phyloP scores from a whole-genome alignment of 1,140 invertebrate species.

The Zaprionus davidi region DNA sequence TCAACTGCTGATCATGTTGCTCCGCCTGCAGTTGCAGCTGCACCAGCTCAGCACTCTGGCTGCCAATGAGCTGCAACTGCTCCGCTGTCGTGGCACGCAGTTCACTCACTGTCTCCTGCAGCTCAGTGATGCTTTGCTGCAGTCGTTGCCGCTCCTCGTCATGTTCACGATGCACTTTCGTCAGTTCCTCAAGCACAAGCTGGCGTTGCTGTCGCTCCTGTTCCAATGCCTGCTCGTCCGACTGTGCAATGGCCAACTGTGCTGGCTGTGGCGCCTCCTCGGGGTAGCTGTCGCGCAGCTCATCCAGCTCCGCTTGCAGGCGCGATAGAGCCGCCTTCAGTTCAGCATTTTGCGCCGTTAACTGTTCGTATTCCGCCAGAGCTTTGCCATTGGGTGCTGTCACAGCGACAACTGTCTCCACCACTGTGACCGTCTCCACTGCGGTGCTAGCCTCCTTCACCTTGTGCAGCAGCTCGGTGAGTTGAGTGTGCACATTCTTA shows the following conservation, averaged over 20 bases:
- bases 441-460: constrained; percentile 85
- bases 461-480: constrained; percentile 75
- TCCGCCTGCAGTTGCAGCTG: constrained; percentile 59
- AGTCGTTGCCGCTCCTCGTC: constrained; percentile 37
- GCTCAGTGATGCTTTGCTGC: constrained; percentile 19
- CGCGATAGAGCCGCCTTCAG: constrained; percentile 64
- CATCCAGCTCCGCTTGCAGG: constrained; percentile 55
- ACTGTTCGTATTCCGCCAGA: constrained; percentile 82
- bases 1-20: constrained; percentile 65
- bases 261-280: constrained; percentile 14
- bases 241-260: constrained; percentile 12
- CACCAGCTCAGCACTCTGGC: constrained; percentile 46
- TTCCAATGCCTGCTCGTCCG: constrained; percentile 20
- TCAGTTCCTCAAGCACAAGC: background rate
- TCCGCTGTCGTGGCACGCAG: constrained; percentile 35
- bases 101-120: constrained; percentile 35
- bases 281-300: constrained; percentile 38
- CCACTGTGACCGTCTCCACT: constrained; percentile 82
- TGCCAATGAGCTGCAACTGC: constrained; percentile 48
- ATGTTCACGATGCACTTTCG: constrained; percentile 2
- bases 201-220: background rate
- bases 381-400: constrained; percentile 80
- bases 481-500: constrained; percentile 70
- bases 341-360: constrained; percentile 85
- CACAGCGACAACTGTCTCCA: constrained; percentile 77